Evolutionary conservation across 2,797 vertebrate species (phyloP), one percentile per base, ranked within the genome.

Genomic region (Tiaroga cobitis): DNA sequence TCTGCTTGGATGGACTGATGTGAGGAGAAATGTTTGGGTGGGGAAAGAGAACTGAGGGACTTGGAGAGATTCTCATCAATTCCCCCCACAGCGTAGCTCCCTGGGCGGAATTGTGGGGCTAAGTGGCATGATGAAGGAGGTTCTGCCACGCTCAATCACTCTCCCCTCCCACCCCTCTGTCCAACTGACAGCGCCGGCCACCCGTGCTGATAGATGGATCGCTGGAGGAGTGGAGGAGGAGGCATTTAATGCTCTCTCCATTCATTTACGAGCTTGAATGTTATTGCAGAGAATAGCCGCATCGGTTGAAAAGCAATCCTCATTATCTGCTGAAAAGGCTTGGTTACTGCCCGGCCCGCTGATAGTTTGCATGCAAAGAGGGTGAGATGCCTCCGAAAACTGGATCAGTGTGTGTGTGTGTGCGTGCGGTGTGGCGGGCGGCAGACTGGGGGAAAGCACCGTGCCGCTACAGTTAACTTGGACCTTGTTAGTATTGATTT

Each of bases 21-120:
- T 87, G 92, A 94, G 90, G 93, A 92, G 93, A 95, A 95, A 93
- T 94, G 93, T 94, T 95, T 94, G 93, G 94, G 94, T 94, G 93
- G 91, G 88, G 89, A 89, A 84, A 90, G 92, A 11, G 90, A 81
- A 65, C 61, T 37, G 78, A 54, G 46, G 49, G 90, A 93, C 91
- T 92, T 79, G 82, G 75, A 83, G 72, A 87, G 83, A 86, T 85
- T 73, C 89, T 75, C 68, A 87, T 87, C 89, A 88, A 81, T 86
- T 88, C 46, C 68, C 81, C 24, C 2, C 51, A 32, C 79, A 80
- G 82, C 10, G 43, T 15, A 37, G 77, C 73, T 72, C 81, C 87
- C 86, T 32, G 86, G 82, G 90, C 90, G 86, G 91, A 91, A 83
- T 88, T 89, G 80, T 77, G 89, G 89, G 94, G 92, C 93, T 95